phyloP scores from a whole-genome alignment of 2,113 vertebrate genomes.

The Thalassoma bifasciatum region DNA sequence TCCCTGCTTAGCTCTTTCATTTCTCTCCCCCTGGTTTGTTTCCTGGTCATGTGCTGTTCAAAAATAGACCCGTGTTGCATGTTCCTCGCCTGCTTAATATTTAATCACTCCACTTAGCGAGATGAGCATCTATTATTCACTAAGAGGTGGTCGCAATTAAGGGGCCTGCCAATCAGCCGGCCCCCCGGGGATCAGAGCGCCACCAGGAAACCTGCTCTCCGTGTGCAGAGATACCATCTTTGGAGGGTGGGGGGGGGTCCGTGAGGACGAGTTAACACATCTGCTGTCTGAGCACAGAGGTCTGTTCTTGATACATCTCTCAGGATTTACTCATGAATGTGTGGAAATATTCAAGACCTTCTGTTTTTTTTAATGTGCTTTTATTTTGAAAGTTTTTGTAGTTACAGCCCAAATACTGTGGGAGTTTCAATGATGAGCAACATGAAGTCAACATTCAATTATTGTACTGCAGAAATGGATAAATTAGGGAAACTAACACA shows the following conservation, averaged over 20 bases:
- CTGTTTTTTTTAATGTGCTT: too few relatives aligned
- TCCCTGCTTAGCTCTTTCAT: constrained; percentile 27
- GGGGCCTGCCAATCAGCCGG: constrained; percentile 51
- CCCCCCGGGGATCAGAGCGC: constrained; percentile 21
- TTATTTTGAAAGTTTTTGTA: too few relatives aligned
- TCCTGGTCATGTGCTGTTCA: constrained; percentile 24
- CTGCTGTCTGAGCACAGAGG: not conserved
- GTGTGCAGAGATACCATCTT: constrained; percentile 5
- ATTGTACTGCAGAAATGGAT: too few relatives aligned
- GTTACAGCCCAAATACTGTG: too few relatives aligned
- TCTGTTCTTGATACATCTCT: not conserved
- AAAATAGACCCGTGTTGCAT: constrained; percentile 36
- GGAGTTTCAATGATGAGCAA: too few relatives aligned
- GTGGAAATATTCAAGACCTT: too few relatives aligned
- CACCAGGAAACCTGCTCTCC: constrained; percentile 27
- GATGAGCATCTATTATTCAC: constrained; percentile 71
- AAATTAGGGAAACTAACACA: too few relatives aligned
- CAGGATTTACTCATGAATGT: too few relatives aligned
- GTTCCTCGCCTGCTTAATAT: constrained; percentile 59
- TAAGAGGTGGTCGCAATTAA: constrained; percentile 66
- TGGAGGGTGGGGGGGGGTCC: constrained; percentile 11
- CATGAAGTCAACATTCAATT: too few relatives aligned
- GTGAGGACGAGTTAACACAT: constrained; percentile 9
- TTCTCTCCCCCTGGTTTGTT: constrained; percentile 9
- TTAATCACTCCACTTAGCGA: constrained; percentile 65